phyloP scores from a whole-genome alignment of 1,140 invertebrate species.

The Palaemon carinicauda region DNA sequence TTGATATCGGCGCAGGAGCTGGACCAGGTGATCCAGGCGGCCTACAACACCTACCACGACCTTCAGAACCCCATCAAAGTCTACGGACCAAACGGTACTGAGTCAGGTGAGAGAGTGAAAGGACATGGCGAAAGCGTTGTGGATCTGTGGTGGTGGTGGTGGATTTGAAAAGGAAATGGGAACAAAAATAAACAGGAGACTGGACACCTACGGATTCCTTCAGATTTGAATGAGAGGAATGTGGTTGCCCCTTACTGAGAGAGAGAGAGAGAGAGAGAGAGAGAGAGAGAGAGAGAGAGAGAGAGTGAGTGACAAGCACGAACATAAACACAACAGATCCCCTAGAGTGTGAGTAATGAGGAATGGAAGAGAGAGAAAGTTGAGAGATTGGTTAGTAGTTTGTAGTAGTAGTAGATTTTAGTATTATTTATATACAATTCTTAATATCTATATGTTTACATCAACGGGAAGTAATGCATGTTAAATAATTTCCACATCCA shows the following conservation, averaged over 20 bases:
- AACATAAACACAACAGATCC: neutral
- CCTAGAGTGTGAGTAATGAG: neutral
- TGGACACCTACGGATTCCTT: neutral
- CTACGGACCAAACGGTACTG: constrained; percentile 22
- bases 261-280: neutral
- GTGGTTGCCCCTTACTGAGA: too few species aligned
- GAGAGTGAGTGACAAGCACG: neutral
- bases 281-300: neutral
- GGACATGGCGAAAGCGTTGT: neutral
- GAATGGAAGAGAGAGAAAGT: too few species aligned
- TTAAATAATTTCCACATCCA: too few species aligned
- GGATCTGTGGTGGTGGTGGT: neutral
- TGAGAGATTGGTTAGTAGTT: too few species aligned
- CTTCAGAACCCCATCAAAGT: constrained; percentile 33
- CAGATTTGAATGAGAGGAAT: too few species aligned
- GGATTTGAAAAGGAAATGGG: too few species aligned
- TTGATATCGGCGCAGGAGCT: constrained; percentile 11
- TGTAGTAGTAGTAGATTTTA: too few species aligned
- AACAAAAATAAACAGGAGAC: neutral
- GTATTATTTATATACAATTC: too few species aligned
- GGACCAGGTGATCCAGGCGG: constrained; percentile 8
- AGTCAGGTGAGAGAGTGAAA: neutral
- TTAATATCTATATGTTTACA: too few species aligned
- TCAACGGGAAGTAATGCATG: too few species aligned
- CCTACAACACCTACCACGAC: constrained; percentile 45